A percentile compares a stretch with the other conserved stretches of the same genome.
phyloP scores from a whole-genome alignment of 2,888 invertebrate genomes.

The Liopterus haemorrhoidalis region DNA sequence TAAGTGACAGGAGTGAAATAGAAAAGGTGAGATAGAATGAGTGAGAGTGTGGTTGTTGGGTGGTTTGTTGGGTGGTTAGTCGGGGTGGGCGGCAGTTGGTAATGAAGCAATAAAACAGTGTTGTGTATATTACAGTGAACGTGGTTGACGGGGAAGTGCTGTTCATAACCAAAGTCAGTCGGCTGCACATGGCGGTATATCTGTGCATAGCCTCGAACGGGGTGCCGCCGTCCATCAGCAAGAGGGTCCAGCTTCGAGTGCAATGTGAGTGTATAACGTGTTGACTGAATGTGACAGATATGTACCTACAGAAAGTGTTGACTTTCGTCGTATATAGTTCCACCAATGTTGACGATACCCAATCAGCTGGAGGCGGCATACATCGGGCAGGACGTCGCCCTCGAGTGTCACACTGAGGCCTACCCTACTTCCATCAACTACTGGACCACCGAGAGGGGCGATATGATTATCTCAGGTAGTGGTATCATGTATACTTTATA shows the following conservation, averaged over 20 bases:
- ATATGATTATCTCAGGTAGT: conserved; percentile 88
- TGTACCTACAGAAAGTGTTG: conserved; percentile 4
- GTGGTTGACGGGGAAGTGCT: conserved; percentile 83
- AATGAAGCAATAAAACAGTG: too few relatives aligned
- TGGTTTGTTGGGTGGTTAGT: too few relatives aligned
- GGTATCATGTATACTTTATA: conserved; percentile 29
- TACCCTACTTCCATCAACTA: conserved; percentile 91
- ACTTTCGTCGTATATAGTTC: conserved; percentile 61
- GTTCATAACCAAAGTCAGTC: conserved; percentile 80
- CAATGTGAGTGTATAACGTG: conserved; percentile 66
- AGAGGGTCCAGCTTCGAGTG: conserved; percentile 73
- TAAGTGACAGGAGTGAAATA: too few relatives aligned
- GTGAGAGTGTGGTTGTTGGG: too few relatives aligned
- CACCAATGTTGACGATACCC: conserved; percentile 89
- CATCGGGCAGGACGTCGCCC: conserved; percentile 77
- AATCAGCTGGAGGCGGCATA: conserved; percentile 89
- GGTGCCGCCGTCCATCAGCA: conserved; percentile 85
- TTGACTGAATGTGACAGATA: conserved; percentile 2
- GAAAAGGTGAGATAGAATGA: too few relatives aligned
- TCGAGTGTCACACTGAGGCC: conserved; percentile 88
- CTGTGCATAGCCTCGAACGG: conserved; percentile 90
- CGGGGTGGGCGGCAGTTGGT: too few relatives aligned
- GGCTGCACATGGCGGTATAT: conserved; percentile 89
- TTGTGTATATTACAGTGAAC: conserved; percentile 66
- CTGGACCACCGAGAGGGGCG: conserved; percentile 86